A percentile compares a stretch with the other conserved stretches of the same genome.
phyloP scores from a whole-genome alignment of 2,797 vertebrate species.

The Podarcis siculus region DNA sequence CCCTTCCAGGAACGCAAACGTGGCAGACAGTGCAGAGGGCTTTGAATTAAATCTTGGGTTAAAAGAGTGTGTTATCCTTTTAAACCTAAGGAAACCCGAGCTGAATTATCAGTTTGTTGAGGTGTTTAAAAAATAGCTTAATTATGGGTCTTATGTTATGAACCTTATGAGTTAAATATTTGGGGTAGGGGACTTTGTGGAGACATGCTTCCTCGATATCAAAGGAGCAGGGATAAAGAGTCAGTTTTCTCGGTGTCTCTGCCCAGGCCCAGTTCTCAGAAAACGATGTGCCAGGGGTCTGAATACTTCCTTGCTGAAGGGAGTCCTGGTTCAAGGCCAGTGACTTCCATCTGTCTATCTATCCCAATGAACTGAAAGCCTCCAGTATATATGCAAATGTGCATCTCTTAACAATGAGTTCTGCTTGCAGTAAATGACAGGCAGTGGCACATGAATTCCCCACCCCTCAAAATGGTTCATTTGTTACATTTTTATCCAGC shows the following conservation, averaged over 20 bases:
- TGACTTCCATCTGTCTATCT: background rate
- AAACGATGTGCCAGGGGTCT: background rate
- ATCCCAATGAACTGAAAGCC: background rate
- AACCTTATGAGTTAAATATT: background rate
- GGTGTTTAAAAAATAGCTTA: constrained; percentile 22
- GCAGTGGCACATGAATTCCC: no score
- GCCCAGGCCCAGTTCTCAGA: background rate
- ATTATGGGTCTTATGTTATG: background rate
- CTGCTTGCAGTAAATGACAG: background rate
- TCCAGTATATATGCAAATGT: background rate
- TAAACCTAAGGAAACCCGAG: constrained; percentile 12
- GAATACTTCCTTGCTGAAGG: background rate
- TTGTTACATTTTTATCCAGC: background rate
- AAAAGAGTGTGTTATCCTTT: constrained; percentile 7
- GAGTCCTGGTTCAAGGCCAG: background rate
- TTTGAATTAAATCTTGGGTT: constrained; percentile 27
- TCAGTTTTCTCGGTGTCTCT: background rate
- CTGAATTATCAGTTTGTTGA: constrained; percentile 7
- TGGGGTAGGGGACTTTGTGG: background rate
- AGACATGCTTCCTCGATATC: background rate
- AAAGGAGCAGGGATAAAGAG: background rate
- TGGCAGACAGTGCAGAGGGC: constrained; percentile 30
- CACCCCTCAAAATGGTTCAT: no score
- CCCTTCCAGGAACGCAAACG: constrained; percentile 69
- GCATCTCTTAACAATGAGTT: background rate